Evolutionary conservation across 2,113 vertebrate genomes (phyloP).

Genomic region (Microtus ochrogaster): DNA sequence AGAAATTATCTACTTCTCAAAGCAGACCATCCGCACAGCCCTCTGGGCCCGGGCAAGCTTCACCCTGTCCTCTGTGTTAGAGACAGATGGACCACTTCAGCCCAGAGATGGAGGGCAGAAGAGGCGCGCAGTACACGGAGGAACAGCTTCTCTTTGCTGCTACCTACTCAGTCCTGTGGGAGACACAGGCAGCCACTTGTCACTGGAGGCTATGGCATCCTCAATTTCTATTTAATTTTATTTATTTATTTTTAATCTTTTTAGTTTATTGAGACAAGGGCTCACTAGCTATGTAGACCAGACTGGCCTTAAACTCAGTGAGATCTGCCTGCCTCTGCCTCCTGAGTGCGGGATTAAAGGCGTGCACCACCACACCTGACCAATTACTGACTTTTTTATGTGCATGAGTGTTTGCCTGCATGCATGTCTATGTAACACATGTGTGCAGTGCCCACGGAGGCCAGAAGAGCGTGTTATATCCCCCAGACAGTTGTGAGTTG

Average conservation of each 20-base stretch:
- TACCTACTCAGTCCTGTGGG: rapidly evolving
- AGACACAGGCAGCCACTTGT: rapidly evolving
- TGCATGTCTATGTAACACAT: neutral
- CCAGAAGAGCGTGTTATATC: neutral
- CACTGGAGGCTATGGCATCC: neutral
- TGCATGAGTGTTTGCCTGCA: neutral
- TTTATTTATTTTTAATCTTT: neutral
- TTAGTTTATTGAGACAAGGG: neutral
- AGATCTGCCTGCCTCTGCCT: neutral
- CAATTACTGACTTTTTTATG: neutral
- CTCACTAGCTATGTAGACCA: neutral
- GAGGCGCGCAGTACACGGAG: neutral
- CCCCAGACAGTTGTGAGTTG: neutral
- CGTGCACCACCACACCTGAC: rapidly evolving
- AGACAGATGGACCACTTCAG: conserved; percentile 38
- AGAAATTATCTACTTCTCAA: conserved; percentile 80
- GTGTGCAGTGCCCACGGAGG: neutral
- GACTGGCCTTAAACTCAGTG: neutral
- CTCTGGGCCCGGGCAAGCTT: conserved; percentile 34
- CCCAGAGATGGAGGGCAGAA: neutral
- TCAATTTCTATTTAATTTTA: neutral
- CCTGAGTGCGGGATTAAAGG: neutral
- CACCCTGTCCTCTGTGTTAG: conserved; percentile 35
- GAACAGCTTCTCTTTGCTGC: neutral
- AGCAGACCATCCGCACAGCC: conserved; percentile 50